Base-by-base conservation (phyloP, 2,888 invertebrate species). In the Calliphora vomitoria region DNA sequence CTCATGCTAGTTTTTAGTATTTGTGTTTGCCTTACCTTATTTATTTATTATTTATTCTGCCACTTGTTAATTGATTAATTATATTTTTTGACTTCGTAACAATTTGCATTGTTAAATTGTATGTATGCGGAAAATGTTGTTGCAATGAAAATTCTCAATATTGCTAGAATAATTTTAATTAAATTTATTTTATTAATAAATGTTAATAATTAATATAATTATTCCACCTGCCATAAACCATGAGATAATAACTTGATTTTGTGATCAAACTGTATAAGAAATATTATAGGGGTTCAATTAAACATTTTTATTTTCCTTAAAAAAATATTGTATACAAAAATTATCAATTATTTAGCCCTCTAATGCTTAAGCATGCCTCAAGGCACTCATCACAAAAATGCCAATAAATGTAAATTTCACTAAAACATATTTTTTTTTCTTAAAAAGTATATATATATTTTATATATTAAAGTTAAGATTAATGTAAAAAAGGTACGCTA, bases 71-170 rank as follows among this genome's bases (percentile, higher is more conserved):
- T 35, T 35, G 15, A 60, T 35, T 31, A 35, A 60, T 25, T 58
- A 5, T 25, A 58, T 11, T 58, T 58, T 31, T 25, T 1, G 1
- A 11, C 31, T 60, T n/a, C 13, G 25, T 15, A 18, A 20, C 8
- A 55, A 55, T 20, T 55, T 20, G 55, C 50, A 53, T 60, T 58
- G 6, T 25, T 25, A 11, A 8, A 15, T 31, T 60, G 31, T 35
- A 53, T 50, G 53, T 35, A 53, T 50, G 53, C 50, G 71, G 53
- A 71, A 71, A 53, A 53, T 53, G 11, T 35, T 71, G 20, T 44
- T 13, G 3, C 44, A 35, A 10, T 10, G n/a, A 68, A 71, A 5
- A 31, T 71, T 71, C 53, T 18, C 71, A 71, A 53, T 53, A 71
- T 71, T 71, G 71, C 53, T 71, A 31, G 5, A 53, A 64, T 11